Evolutionary conservation across 2,888 invertebrate species (phyloP), one percentile per base, ranked within the genome.

Genomic region (Amiota communis): DNA sequence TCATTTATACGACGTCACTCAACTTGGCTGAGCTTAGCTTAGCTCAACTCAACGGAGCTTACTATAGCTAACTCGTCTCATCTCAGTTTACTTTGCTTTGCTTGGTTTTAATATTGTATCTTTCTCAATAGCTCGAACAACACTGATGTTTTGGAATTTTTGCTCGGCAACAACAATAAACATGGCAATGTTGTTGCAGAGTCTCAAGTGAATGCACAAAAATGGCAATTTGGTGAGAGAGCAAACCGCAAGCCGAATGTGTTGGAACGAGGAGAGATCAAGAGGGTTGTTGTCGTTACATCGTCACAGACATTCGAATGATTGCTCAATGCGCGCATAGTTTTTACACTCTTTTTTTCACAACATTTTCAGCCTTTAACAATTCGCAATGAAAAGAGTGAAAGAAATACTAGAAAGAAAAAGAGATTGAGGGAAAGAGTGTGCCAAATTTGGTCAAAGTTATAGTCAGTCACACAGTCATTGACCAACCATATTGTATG

Each of bases 151-250:
- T 53, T 53, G 36, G 51, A 51, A 68, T 53, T 68, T 68, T 48
- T 17, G 65, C 49, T 67, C 46, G 13, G 15, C 36, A n/a, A 59
- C 59, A 63, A 72, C 71, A 70, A 73, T 65, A 76, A 36, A 36
- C 2, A 36, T 36, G 36, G 36, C 36, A 36, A 36, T 51, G 49
- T 23, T n/a, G 23, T 65, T 65, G 47, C 23, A 53, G 12, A 61
- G 71, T 56, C 23, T 67, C 72, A 72, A 72, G 67, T 72, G 72
- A 72, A 72, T 72, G 72, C 65, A 72, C 72, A 65, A 57, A 61
- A 61, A 61, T 61, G 46, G 23, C 61, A 61, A 47, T 17, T 15
- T 53, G 53, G 2, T 8, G 53, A 13, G n/a, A 6, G 12, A 53
- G 53, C 15, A 53, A 13, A 36, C 36, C 65, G 20, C 65, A 49